Evolutionary conservation across 2,113 vertebrate genomes (phyloP).

Genomic region (Poecilia latipinna): DNA sequence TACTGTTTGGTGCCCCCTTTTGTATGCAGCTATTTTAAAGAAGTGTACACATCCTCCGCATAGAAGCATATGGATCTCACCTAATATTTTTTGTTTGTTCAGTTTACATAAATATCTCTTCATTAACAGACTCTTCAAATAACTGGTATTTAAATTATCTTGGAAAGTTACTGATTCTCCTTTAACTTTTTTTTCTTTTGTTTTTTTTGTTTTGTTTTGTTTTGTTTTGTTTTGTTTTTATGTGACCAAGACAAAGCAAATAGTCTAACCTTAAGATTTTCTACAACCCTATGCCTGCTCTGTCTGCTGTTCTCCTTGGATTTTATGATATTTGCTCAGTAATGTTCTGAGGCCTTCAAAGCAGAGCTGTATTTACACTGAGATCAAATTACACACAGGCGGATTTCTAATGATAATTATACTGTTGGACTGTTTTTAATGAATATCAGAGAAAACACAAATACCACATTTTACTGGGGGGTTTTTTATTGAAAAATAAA

Average conservation of each 20-base stretch:
- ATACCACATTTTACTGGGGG: not conserved
- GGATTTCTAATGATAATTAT: not conserved
- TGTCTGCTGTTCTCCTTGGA: not conserved
- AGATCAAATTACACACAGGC: not conserved
- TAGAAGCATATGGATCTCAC: constrained; percentile 59
- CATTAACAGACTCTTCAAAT: not conserved
- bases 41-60: constrained; percentile 62
- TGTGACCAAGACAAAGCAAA: no score
- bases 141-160: no score
- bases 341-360: not conserved
- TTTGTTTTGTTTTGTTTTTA: no score
- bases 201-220: no score
- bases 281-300: not conserved
- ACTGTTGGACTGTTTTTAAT: not conserved
- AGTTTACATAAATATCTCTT: not conserved
- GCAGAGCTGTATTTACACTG: not conserved
- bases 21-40: constrained; percentile 71
- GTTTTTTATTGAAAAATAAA: not conserved
- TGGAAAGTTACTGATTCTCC: no score
- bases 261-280: not conserved
- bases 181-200: no score
- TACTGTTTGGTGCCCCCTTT: constrained; percentile 62
- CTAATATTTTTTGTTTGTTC: not conserved
- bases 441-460: not conserved
- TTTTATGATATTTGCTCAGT: not conserved